Base-by-base conservation (phyloP, 2,113 vertebrate genomes). In the Myotis davidii region DNA sequence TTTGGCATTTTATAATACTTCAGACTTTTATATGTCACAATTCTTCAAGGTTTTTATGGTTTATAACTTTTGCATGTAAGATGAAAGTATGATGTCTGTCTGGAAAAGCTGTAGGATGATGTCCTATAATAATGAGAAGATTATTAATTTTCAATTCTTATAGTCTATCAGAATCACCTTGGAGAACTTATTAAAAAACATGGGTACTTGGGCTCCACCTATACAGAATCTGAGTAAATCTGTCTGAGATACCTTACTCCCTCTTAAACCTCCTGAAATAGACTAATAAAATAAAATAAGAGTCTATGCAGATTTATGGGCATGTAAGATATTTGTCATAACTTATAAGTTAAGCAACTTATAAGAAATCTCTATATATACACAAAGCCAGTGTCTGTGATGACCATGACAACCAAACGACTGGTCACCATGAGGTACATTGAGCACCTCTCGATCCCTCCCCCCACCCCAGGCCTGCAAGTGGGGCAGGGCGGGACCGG, bases 391-490 rank as follows among this genome's bases (percentile, higher is more conserved):
- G 54, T 56, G 54, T 56, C 20, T 0, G 1, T 54, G 54, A 20
- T 2, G 18, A 54, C 54, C 54, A 20, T 54, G 54, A 56, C 2
- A 2, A 56, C 8, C 54, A 56, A 56, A 56, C 1, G 8, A 56
- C 54, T 56, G 54, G 54, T 56, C 20, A 56, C 54, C 54, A 56
- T 56, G 54, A 56, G 54, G 50, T 50, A 14, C 50, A 50, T 50
- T 50, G 50, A 16, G 13, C 50, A 50, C 50, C 50, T 50, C 50
- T 50, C 50, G 5, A 14, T 50, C 50, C 50, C 50, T 16, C 50
- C 50, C 1, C 13, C n/a, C n/a, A n/a, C 4, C 14, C 14, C 4
- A 16, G 14, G 50, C 5, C 50, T 4, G 16, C 4, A 1, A 50
- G 50, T 5, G 4, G 14, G 50, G 50, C 14, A 14, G 50, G 50